Percentiles rank a stretch among this genome's conserved stretches.
phyloP scores from a whole-genome alignment of 2,888 invertebrate species.

The Xestobium rufovillosum region DNA sequence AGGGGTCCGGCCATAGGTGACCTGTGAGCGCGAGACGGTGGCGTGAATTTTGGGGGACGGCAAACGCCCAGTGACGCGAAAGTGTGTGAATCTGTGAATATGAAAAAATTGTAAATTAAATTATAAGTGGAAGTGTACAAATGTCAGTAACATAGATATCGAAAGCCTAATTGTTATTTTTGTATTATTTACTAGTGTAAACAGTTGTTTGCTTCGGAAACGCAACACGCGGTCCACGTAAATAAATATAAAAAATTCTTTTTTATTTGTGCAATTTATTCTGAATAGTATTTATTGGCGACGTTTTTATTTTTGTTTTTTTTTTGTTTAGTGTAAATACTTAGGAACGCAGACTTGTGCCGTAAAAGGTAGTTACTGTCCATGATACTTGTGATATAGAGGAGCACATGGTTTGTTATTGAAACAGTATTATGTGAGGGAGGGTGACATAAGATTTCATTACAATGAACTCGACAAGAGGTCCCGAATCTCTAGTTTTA shows the following conservation, averaged over 20 bases:
- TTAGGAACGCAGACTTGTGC: too few relatives aligned
- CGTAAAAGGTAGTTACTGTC: slow-evolving; percentile 13
- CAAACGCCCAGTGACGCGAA: background rate
- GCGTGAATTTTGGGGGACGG: slow-evolving; percentile 9
- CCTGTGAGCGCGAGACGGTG: slow-evolving; percentile 31
- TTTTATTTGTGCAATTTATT: slow-evolving; percentile 27
- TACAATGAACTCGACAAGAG: slow-evolving; percentile 27
- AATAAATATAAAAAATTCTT: slow-evolving; percentile 21
- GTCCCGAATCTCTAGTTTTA: slow-evolving; percentile 30
- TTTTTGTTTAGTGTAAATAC: too few relatives aligned
- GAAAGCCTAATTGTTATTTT: slow-evolving; percentile 45
- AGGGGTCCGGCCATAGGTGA: slow-evolving; percentile 51
- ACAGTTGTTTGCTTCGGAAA: slow-evolving; percentile 15
- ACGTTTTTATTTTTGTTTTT: too few relatives aligned
- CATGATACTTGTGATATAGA: slow-evolving; percentile 31
- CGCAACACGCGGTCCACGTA: slow-evolving; percentile 15
- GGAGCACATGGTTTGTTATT: slow-evolving; percentile 31
- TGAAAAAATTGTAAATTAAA: slow-evolving; percentile 30
- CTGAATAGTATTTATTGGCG: background rate
- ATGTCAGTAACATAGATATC: slow-evolving; percentile 35
- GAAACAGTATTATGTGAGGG: slow-evolving; percentile 34
- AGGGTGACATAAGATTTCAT: slow-evolving; percentile 20
- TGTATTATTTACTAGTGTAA: slow-evolving; percentile 41
- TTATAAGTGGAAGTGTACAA: slow-evolving; percentile 42
- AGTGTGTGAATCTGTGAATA: slow-evolving; percentile 8